Conservation (phyloP, 1,140 invertebrate species). For the Cotesia typhae region DNA sequence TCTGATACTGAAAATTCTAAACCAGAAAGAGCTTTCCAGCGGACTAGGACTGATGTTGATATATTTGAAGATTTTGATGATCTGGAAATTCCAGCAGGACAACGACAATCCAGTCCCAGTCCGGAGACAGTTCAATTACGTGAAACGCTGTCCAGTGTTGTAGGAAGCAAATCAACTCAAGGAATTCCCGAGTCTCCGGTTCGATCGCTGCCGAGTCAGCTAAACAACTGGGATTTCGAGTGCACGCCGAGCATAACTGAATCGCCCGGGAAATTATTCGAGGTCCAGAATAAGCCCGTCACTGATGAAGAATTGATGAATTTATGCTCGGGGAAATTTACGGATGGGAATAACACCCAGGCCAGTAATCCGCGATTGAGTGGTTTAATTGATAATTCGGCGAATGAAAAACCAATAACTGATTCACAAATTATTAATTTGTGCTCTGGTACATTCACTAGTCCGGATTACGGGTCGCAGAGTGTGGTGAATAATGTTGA, state of each 20-base stretch:
- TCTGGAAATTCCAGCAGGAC: constrained; percentile 33
- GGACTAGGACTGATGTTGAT: constrained; percentile 44
- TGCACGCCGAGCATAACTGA: constrained; percentile 40
- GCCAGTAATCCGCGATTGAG: constrained; percentile 49
- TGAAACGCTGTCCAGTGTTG: background rate
- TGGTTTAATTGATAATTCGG: constrained; percentile 19
- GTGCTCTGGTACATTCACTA: constrained; percentile 51
- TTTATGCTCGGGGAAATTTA: constrained; percentile 67
- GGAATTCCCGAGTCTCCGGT: background rate
- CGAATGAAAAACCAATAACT: constrained; percentile 31
- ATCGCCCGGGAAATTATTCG: constrained; percentile 59
- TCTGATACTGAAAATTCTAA: constrained; percentile 13
- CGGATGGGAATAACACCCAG: constrained; percentile 56
- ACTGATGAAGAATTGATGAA: constrained; percentile 66
- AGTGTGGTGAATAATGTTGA: constrained; percentile 40
- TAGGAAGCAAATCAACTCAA: background rate
- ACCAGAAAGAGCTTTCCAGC: constrained; percentile 30
- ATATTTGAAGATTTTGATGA: constrained; percentile 53
- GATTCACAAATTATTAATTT: constrained; percentile 51
- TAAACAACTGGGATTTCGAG: background rate
- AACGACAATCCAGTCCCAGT: constrained; percentile 26
- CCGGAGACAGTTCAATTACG: constrained; percentile 21
- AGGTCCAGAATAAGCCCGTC: constrained; percentile 46
- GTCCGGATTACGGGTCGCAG: constrained; percentile 32
- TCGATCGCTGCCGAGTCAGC: background rate